Percentiles rank a stretch among this genome's conserved stretches.
phyloP scores from a whole-genome alignment of 2,113 vertebrate genomes.

The Pandion haliaetus region DNA sequence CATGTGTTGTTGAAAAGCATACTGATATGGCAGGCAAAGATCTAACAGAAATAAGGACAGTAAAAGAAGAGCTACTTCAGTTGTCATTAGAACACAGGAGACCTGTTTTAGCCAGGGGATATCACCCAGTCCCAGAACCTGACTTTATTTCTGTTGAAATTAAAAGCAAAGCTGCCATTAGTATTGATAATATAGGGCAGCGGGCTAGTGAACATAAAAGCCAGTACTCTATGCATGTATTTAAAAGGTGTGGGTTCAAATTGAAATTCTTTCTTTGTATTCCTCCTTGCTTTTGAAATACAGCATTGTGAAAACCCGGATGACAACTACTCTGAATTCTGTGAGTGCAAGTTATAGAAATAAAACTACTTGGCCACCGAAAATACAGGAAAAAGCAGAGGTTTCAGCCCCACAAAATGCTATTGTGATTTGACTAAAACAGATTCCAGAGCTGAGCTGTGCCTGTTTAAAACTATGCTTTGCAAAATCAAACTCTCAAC shows the following conservation, averaged over 20 bases:
- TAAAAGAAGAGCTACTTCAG: neutral
- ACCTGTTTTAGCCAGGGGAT: neutral
- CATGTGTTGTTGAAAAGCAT: neutral
- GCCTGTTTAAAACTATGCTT: neutral
- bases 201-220: neutral
- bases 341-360: neutral
- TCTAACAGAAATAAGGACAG: neutral
- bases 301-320: neutral
- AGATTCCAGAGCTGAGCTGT: neutral
- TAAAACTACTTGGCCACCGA: neutral
- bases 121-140: neutral
- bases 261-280: neutral
- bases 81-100: neutral
- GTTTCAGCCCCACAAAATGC: neutral
- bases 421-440: neutral
- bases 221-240: neutral
- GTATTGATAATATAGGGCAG: neutral
- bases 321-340: neutral
- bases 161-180: neutral
- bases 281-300: neutral
- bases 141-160: neutral
- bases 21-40: neutral
- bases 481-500: neutral
- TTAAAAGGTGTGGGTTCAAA: neutral
- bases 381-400: neutral